Evolutionary conservation across 2,888 invertebrate species (phyloP).

Genomic region (Lepidocyrtoides sp.): DNA sequence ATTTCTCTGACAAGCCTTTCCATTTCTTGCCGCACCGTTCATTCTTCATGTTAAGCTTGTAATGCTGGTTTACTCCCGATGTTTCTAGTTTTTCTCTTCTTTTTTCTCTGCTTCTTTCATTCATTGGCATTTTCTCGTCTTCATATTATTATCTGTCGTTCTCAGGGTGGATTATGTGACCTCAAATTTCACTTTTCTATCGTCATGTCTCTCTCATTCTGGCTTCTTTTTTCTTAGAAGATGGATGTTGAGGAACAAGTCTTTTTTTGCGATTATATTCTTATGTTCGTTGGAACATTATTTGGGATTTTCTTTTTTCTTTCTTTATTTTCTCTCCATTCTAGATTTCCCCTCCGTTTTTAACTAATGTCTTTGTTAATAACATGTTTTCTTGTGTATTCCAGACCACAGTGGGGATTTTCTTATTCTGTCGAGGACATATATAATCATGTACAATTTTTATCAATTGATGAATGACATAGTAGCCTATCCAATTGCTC

Average conservation of each 20-base stretch:
- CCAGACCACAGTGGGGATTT: too few species aligned
- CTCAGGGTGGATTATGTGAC: constrained; percentile 72
- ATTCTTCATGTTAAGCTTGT: background rate
- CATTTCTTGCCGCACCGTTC: background rate
- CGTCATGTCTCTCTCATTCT: background rate
- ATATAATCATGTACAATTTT: background rate
- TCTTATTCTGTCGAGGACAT: background rate
- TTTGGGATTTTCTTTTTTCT: constrained; percentile 48
- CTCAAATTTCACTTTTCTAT: constrained; percentile 69
- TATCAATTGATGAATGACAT: too few species aligned
- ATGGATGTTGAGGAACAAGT: constrained; percentile 22
- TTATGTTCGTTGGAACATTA: constrained; percentile 41
- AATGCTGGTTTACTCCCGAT: constrained; percentile 38
- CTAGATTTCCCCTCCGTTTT: background rate
- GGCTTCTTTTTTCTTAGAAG: background rate
- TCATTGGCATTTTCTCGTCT: constrained; percentile 55
- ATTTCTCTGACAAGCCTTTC: constrained; percentile 16
- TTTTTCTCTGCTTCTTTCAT: constrained; percentile 15
- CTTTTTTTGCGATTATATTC: constrained; percentile 24
- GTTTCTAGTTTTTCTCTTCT: constrained; percentile 13
- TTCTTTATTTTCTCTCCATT: background rate
- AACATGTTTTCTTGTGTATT: too few species aligned
- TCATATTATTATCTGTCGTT: constrained; percentile 30
- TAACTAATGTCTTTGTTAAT: constrained; percentile 50
- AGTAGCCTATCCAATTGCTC: too few species aligned